Evolutionary conservation across 2,797 vertebrate species (phyloP), one percentile per base, ranked within the genome.

Genomic region (Channallabes apus): DNA sequence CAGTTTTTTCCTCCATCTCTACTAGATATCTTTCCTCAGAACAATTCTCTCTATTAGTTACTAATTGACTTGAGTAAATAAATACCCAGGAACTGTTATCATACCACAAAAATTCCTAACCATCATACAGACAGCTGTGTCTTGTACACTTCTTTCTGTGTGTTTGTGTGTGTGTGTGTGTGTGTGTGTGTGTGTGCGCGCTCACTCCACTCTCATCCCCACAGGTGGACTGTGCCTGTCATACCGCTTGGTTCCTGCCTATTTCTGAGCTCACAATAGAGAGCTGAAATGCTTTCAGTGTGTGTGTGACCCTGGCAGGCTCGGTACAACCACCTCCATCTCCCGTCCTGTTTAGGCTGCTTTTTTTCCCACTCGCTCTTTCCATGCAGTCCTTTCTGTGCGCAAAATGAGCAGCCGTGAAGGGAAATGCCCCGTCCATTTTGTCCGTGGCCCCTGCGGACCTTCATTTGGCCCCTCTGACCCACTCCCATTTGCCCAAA

Each of bases 301-400:
- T 64, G 64, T 61, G 76, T 46, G 17, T 89, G 89, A 90, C 88
- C 88, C 88, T 85, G 80, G 76, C 84, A 41, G 46, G 41, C 84
- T 79, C 82, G 35, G 84, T 86, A 85, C 85, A 82, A 24, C 84
- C 84, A 86, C 89, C 87, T 87, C 87, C 82, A 90, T 89, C 89
- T 88, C 81, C 85, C 77, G 59, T 80, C 79, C 85, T 90, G 88
- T 89, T 90, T 90, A 87, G 86, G 79, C 84, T 87, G 81, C 87
- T 88, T 90, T 84, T 87, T 71, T 83, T 46, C 75, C 61, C 82
- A 69, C 61, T 61, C 59, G 65, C 54, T 76, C 29, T 86, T 85
- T 90, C 82, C 84, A 86, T 85, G 82, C 80, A 84, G 65, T 90
- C 61, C 41, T 87, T 90, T 90, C 79, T 90, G 65, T 62, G 71